Evolutionary conservation across 2,797 vertebrate species (phyloP), one percentile per base, ranked within the genome.

Genomic region (Dryobates pubescens): DNA sequence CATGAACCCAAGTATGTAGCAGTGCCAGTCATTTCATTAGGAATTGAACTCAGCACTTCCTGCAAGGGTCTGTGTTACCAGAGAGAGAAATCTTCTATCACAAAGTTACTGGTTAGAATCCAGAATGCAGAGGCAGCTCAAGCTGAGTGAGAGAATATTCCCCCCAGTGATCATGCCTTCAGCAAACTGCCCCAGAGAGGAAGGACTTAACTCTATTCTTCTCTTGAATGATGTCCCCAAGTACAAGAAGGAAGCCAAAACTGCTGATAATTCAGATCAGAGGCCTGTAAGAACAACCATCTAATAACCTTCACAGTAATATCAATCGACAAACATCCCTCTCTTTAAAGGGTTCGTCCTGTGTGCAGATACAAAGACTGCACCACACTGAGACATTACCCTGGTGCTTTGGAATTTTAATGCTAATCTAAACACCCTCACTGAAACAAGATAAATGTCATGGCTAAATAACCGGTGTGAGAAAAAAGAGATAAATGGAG

Each of bases 381-480:
- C 56, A 51, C 58, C 51, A 73, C 32, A 41, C 49, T 49, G 61
- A 94, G 81, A 86, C 65, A 57, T 76, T 74, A 91, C 38, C 59
- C 83, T 86, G 53, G 57, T 90, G 63, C 64, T 86, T 3, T 80
- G 83, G 86, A 95, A 93, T 91, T 88, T 88, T 90, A 94, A 86
- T 84, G 83, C 69, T 88, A 70, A 91, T 68, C 68, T 84, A 91
- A 95, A 85, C 78, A 86, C 15, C 34, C 78, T 86, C 71, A 54
- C 15, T 67, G 70, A 84, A 88, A 76, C n/a, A 64, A 88, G 74
- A 91, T 82, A 94, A 94, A 88, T 64, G 13, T 64, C 82, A 88
- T 67, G 49, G 71, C 74, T 90, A 88, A 86, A 51, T 36, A 84
- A 88, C 64, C 74, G 68, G 38, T 61, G 79, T 29, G 86, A 90